Evolutionary conservation across 2,888 invertebrate genomes (phyloP), one percentile per base, ranked within the genome.

Genomic region (Acleris laterana): DNA sequence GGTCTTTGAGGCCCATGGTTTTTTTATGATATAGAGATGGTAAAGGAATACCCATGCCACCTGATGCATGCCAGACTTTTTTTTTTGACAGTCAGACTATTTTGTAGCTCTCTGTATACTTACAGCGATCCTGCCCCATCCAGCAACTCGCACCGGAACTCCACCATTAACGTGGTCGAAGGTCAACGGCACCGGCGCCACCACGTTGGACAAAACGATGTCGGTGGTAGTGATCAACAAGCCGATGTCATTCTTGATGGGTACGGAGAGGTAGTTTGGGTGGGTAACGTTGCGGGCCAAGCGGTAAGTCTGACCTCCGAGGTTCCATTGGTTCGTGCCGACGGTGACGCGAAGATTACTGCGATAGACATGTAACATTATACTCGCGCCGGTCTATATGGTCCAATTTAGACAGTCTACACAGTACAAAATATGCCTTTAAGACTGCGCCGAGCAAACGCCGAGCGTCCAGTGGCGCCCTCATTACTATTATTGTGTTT

Each of bases 181-280:
- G 50, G 66, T 72, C 13, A 88, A 0, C 0, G 80, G 52, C 2
- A 86, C 74, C 0, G 68, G 60, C 0, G n/a, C 28, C 3, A 83
- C 77, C 1, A 64, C 32, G n/a, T 63, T 44, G 11, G 44, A 70
- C 0, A 75, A 22, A 0, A 1, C 68, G 1, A 87, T 75, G 25
- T 70, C 58, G 1, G 17, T 0, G 1, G 68, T 2, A 0, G 84
- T 84, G 63, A 82, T 72, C 49, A 89, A 78, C 2, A 87, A 0
- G 5, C 84, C 87, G 51, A 88, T 79, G 73, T 89, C 89, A 70
- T 87, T 87, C 77, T 87, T 88, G 76, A 89, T 84, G 64, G 67
- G 69, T 3, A 58, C 0, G 5, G 79, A 22, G 1, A 83, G 69
- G 77, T 88, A 90, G 74, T 84, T 63, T 1, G 76, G 74, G 72